Base-by-base conservation (phyloP, 2,113 vertebrate species). In the Laticauda laticaudata region DNA sequence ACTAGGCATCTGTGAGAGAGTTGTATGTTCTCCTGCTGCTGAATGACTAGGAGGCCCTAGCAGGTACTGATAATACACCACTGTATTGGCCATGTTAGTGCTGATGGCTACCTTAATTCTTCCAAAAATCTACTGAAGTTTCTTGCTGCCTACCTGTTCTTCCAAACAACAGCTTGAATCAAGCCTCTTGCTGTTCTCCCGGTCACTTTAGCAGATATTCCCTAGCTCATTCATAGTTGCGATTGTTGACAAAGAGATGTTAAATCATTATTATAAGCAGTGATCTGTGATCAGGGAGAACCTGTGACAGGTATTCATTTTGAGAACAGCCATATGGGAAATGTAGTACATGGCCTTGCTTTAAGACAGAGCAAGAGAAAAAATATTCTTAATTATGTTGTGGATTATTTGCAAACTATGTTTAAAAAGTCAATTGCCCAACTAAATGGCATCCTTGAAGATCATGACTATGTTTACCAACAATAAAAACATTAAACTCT, bases 401-500 rank as follows among this genome's bases (percentile, higher is more conserved):
- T 86, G 26, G 29, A 39, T 92, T 39, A 85, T 34, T 3, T 48
- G 81, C 85, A 93, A 81, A 91, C 90, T 86, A 81, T 34, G 7
- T 81, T 81, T 20, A 86, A 90, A 59, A 89, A 23, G 0, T 10
- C 81, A 45, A 45, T 51, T 69, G 64, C 0, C 0, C 92, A 92
- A 56, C 64, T 39, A 92, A 94, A 94, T 69, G 86, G 43, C 90
- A 75, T 54, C 88, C 21, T 20, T 34, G 43, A 45, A 14, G 87
- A 85, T 89, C 24, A 56, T 54, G n/a, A 20, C 21, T 92, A 93
- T 93, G 0, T 0, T 56, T 93, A 81, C 64, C 86, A 43, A 92
- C 90, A 93, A 89, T 90, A 93, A 59, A 86, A 95, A 64, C 0
- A 85, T 43, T 89, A 94, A 94, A 86, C 61, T 56, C 91, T 90